Percentiles rank a stretch among this genome's conserved stretches.
These are phyloP conservation scores for Dasypolia templi DNA, from an alignment of 2,888 invertebrate genomes.

Conservation along the genomic window DNA sequence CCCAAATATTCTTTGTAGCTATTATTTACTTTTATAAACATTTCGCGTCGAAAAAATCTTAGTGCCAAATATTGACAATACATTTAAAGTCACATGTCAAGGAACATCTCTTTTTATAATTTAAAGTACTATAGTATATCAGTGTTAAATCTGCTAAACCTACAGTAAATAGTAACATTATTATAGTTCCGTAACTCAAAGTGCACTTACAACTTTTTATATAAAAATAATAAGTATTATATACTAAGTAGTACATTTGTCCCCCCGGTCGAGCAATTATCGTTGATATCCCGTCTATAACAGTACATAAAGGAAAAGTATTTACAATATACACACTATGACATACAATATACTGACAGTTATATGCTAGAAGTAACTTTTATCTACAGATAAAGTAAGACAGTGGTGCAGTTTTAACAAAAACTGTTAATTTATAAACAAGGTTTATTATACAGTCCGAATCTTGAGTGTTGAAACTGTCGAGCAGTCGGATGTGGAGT, in stretches of 20 bases:
- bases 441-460: conserved; percentile 55
- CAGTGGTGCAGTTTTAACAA: conserved; percentile 78
- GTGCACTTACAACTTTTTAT: conserved; percentile 88
- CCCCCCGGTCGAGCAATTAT: conserved; percentile 82
- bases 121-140: conserved; percentile 58
- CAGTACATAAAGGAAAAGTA: conserved; percentile 87
- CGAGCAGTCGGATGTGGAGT: conserved; percentile 47
- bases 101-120: conserved; percentile 51
- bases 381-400: conserved; percentile 86
- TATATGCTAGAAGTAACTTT: conserved; percentile 87
- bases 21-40: conserved; percentile 44
- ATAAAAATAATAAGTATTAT: conserved; percentile 86
- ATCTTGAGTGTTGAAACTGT: conserved; percentile 55
- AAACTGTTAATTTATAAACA: conserved; percentile 60
- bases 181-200: conserved; percentile 89
- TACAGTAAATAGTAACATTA: conserved; percentile 76
- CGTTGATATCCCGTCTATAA: conserved; percentile 84
- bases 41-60: conserved; percentile 58
- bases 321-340: conserved; percentile 89
- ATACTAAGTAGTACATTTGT: conserved; percentile 81
- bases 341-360: conserved; percentile 87
- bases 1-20: conserved; percentile 39
- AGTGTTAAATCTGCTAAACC: conserved; percentile 74
- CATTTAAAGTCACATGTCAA: conserved; percentile 61
- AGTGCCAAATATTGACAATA: conserved; percentile 69